A percentile compares a stretch with the other conserved stretches of the same genome.
Conservation (phyloP, 2,888 invertebrate species). For the Troglohyphantes excavatus region DNA sequence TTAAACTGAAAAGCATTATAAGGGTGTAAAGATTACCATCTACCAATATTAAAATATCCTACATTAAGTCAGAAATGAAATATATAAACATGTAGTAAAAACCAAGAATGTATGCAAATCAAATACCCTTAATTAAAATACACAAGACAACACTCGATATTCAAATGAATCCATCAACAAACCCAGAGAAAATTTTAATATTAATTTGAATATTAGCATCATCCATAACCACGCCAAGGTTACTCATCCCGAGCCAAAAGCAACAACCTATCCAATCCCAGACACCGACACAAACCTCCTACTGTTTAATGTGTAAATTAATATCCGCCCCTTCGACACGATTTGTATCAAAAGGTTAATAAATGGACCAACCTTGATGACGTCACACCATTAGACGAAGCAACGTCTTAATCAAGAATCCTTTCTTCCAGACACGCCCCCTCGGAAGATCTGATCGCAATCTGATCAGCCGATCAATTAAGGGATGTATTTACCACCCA, state of each 20-base stretch:
- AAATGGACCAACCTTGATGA: conserved; percentile 34
- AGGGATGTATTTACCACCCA: conserved; percentile 63
- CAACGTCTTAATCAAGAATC: conserved; percentile 57
- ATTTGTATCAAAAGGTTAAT: conserved; percentile 73
- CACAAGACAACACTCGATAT: background rate
- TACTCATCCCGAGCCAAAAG: too few relatives aligned
- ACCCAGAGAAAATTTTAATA: background rate
- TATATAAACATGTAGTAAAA: too few relatives aligned
- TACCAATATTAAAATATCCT: too few relatives aligned
- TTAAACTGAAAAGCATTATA: too few relatives aligned
- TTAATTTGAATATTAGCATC: conserved; percentile 8
- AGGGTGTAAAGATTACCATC: too few relatives aligned
- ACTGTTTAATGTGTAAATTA: conserved; percentile 74
- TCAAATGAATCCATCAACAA: background rate
- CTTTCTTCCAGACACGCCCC: conserved; percentile 37
- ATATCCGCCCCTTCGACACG: conserved; percentile 67
- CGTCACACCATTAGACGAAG: background rate
- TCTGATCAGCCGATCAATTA: conserved; percentile 47
- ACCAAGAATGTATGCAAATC: too few relatives aligned
- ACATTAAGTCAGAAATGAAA: too few relatives aligned
- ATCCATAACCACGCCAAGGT: conserved; percentile 28
- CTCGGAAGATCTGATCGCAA: conserved; percentile 41
- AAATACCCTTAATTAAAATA: background rate
- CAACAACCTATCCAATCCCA: too few relatives aligned
- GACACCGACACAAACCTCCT: background rate